Evolutionary conservation across 2,888 invertebrate genomes (phyloP).

Genomic region (Rhamnusium bicolor): DNA sequence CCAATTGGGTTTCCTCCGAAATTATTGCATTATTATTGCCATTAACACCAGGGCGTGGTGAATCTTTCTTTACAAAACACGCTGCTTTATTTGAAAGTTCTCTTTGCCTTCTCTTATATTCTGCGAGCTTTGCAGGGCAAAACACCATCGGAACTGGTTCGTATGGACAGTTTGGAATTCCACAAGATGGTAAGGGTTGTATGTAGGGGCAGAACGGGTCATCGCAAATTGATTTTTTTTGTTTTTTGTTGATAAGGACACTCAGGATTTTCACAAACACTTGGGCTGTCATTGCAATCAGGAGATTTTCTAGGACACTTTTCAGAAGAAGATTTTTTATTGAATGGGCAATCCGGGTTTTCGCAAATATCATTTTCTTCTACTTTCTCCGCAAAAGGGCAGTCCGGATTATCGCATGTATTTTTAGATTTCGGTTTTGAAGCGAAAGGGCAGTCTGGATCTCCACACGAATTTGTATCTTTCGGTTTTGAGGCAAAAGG

Average conservation of each 20-base stretch:
- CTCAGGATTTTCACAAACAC: slow-evolving; percentile 50
- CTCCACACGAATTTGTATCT: neutral
- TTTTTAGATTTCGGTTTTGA: neutral
- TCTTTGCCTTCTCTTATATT: neutral
- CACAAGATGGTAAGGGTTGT: slow-evolving; percentile 54
- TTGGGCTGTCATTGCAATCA: too few relatives aligned
- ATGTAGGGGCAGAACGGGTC: slow-evolving; percentile 57
- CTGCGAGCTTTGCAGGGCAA: neutral
- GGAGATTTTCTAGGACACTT: neutral
- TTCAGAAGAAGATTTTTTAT: slow-evolving; percentile 9
- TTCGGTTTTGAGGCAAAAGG: slow-evolving; percentile 17
- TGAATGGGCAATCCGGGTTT: slow-evolving; percentile 51
- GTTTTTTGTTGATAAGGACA: slow-evolving; percentile 44
- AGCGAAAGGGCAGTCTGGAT: neutral
- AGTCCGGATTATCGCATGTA: neutral
- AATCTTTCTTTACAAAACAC: neutral
- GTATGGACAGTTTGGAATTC: slow-evolving; percentile 55
- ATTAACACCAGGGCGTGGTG: too few relatives aligned
- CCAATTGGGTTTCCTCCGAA: neutral
- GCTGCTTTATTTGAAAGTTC: neutral
- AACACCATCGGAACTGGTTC: slow-evolving; percentile 46
- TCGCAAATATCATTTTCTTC: slow-evolving; percentile 39
- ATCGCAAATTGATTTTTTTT: slow-evolving; percentile 45
- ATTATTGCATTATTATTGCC: too few relatives aligned
- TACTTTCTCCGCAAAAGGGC: slow-evolving; percentile 18